Conservation (phyloP, 2,113 vertebrate genomes). For the Sander vitreus region DNA sequence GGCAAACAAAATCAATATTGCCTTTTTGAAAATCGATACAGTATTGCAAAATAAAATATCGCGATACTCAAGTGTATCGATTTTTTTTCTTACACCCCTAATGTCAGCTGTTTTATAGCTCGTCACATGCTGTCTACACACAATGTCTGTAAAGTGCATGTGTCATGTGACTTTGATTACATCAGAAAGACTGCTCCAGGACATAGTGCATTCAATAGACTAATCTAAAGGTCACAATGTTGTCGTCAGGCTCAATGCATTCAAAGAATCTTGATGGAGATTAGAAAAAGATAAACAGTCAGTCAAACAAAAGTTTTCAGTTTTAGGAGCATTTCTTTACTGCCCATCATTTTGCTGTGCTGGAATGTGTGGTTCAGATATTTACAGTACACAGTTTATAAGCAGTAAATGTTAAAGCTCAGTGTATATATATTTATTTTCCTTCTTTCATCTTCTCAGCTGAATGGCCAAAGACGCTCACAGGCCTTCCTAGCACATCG, state of each 20-base stretch:
- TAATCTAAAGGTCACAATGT: not conserved
- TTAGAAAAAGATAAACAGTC: not conserved
- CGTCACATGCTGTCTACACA: not conserved
- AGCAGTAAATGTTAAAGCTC: not conserved
- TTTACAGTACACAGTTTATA: not conserved
- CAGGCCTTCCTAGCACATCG: slow-evolving; percentile 95
- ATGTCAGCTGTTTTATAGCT: slow-evolving; percentile 44
- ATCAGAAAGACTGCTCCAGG: not conserved
- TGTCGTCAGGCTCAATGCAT: not conserved
- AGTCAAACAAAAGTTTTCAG: not conserved
- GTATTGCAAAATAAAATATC: too few relatives aligned
- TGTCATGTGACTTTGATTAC: not conserved
- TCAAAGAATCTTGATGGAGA: not conserved
- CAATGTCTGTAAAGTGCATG: not conserved
- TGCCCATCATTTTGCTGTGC: not conserved
- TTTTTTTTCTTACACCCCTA: too few relatives aligned
- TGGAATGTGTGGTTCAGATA: not conserved
- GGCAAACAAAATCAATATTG: too few relatives aligned
- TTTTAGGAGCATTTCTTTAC: not conserved
- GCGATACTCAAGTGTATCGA: too few relatives aligned
- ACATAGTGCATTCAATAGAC: not conserved
- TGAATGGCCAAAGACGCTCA: slow-evolving; percentile 98
- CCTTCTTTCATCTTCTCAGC: slow-evolving; percentile 78
- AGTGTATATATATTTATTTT: not conserved
- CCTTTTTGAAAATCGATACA: too few relatives aligned